Conservation (phyloP, 2,113 vertebrate species). For the Acrocephalus arundinaceus region DNA sequence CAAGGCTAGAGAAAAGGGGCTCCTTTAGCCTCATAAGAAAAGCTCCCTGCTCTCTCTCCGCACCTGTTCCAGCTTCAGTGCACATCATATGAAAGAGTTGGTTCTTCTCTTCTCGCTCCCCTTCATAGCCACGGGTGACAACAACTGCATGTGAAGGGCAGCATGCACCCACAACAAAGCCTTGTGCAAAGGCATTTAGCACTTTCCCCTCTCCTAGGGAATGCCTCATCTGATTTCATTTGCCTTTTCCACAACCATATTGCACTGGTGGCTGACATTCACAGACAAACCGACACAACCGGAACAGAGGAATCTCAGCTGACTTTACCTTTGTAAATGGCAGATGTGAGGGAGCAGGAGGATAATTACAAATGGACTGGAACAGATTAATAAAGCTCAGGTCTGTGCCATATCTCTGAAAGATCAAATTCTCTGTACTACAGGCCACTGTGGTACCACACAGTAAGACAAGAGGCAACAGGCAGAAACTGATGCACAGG, state of each 20-base stretch:
- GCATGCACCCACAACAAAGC: background rate
- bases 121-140: background rate
- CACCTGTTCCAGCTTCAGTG: background rate
- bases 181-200: background rate
- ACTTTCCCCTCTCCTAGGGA: background rate
- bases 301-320: background rate
- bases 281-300: background rate
- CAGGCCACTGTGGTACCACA: background rate
- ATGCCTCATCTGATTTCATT: background rate
- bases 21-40: background rate
- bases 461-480: background rate
- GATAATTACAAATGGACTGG: background rate
- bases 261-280: background rate
- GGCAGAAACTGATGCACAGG: background rate
- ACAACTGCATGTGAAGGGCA: background rate
- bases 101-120: background rate
- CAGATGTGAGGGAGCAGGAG: background rate
- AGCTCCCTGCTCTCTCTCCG: background rate
- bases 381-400: background rate
- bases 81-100: background rate
- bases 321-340: background rate
- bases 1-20: background rate
- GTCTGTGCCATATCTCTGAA: background rate
- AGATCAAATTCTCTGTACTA: background rate
- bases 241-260: background rate